Percentiles rank a stretch among this genome's conserved stretches.
These are phyloP conservation scores for Cydia splendana DNA, from an alignment of 1,140 invertebrate species.

Conservation along the genomic window DNA sequence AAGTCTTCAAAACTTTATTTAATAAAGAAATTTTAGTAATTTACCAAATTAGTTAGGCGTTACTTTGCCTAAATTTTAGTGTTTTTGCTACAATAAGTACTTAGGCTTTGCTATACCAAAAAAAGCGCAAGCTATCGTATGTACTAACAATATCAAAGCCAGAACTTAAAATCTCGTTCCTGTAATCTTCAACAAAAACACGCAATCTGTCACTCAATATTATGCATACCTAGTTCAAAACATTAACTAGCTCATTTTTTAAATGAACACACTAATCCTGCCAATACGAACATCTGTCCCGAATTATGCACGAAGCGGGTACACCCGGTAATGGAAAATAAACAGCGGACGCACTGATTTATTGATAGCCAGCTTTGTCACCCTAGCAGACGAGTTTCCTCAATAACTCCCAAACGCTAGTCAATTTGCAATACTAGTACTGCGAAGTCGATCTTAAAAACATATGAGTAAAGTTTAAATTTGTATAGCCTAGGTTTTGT, in stretches of 20 bases:
- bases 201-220: neutral
- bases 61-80: too few species aligned
- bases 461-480: neutral
- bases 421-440: neutral
- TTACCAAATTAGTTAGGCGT: too few species aligned
- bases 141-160: too few species aligned
- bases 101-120: too few species aligned
- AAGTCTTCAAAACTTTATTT: too few species aligned
- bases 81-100: too few species aligned
- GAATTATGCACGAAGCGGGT: slow-evolving; percentile 29
- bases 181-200: neutral
- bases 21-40: too few species aligned
- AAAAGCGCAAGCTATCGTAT: too few species aligned
- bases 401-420: neutral
- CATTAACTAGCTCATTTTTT: neutral
- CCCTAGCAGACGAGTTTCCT: slow-evolving; percentile 11
- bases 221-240: neutral
- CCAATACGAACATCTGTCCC: slow-evolving; percentile 16
- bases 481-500: neutral
- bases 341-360: slow-evolving; percentile 33
- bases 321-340: slow-evolving; percentile 33
- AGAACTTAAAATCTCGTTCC: too few species aligned
- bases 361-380: slow-evolving; percentile 25
- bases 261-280: slow-evolving; percentile 15
- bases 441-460: neutral